phyloP scores from a whole-genome alignment of 2,797 vertebrate species.

The Rallus crepitans region DNA sequence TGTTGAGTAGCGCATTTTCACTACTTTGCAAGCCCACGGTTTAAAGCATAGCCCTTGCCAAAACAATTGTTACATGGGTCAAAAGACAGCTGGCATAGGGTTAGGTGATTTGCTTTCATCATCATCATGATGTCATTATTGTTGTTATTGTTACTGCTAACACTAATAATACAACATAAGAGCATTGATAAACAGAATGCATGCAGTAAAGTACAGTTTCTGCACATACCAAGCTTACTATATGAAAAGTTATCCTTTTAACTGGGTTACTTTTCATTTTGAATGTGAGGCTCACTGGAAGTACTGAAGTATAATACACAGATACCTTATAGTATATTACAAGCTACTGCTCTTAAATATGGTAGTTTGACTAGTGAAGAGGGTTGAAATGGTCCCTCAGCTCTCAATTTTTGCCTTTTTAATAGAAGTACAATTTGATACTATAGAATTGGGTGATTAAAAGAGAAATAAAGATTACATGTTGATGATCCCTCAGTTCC shows the following conservation, averaged over 20 bases:
- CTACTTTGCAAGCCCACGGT: neutral
- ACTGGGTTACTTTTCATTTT: neutral
- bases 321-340: neutral
- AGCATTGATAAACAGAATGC: neutral
- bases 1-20: neutral
- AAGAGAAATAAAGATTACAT: neutral
- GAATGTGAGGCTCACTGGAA: neutral
- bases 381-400: neutral
- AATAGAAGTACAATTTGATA: neutral
- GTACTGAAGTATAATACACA: neutral
- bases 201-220: neutral
- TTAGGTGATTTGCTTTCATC: neutral
- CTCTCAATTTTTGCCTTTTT: neutral
- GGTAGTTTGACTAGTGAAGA: neutral
- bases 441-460: neutral
- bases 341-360: neutral
- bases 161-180: neutral
- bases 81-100: neutral
- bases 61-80: accelerated
- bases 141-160: neutral
- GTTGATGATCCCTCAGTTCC: neutral
- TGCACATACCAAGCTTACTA: neutral
- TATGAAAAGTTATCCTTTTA: neutral
- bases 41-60: neutral
- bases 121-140: neutral